Conservation (phyloP, 2,797 vertebrate species). For the Rhinichthys osculus region DNA sequence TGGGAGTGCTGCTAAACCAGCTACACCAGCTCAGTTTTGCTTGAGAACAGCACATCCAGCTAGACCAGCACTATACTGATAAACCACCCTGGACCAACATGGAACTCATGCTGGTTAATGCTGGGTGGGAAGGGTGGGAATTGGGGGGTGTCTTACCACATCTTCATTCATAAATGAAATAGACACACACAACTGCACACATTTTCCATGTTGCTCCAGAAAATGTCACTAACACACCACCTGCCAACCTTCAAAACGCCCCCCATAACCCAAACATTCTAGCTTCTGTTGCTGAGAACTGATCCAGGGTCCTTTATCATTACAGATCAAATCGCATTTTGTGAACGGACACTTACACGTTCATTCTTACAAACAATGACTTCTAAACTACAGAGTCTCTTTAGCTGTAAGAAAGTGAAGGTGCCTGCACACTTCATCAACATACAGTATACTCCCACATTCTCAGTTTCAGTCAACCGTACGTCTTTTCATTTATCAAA, state of each 20-base stretch:
- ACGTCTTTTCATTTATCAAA: slow-evolving; percentile 42
- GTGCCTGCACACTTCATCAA: slow-evolving; percentile 17
- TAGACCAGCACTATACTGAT: too few species aligned
- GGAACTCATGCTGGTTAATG: too few species aligned
- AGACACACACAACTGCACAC: neutral
- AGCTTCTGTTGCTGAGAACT: neutral
- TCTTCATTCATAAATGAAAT: slow-evolving; percentile 6
- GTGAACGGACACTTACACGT: neutral
- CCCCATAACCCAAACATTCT: slow-evolving; percentile 17
- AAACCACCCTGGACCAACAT: too few species aligned
- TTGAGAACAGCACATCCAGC: too few species aligned
- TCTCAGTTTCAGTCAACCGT: slow-evolving; percentile 20
- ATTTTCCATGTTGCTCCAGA: neutral
- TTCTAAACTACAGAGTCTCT: slow-evolving; percentile 6
- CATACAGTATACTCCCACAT: slow-evolving; percentile 13
- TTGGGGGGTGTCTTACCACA: too few species aligned
- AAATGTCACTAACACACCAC: neutral
- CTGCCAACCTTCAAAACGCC: neutral
- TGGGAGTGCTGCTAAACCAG: too few species aligned
- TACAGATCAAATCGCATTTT: neutral
- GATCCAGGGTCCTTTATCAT: slow-evolving; percentile 9
- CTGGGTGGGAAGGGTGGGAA: too few species aligned
- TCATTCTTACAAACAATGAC: neutral
- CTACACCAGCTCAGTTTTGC: too few species aligned
- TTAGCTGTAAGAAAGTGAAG: neutral